Percentiles rank a stretch among this genome's conserved stretches.
Conservation (phyloP, 2,113 vertebrate species). For the Puntigrus tetrazona region DNA sequence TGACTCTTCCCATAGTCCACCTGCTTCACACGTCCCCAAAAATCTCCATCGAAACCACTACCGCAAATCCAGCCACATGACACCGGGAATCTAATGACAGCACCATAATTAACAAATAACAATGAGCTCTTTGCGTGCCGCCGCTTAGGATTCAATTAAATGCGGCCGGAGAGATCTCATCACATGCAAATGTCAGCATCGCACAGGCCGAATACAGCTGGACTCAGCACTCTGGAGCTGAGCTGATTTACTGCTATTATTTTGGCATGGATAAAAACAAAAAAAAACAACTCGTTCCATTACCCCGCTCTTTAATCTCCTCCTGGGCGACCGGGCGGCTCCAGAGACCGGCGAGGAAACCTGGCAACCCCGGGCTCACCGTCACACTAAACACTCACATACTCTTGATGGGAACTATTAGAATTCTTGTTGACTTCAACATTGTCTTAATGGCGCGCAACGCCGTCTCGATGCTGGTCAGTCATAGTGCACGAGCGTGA, state of each 20-base stretch:
- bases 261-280: not conserved
- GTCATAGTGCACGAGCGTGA: too few species aligned
- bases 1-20: conserved; percentile 65
- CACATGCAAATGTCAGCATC: not conserved
- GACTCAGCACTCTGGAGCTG: conserved; percentile 7
- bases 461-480: not conserved
- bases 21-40: conserved; percentile 60
- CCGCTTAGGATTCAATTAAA: conserved; percentile 1
- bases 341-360: conserved; percentile 38
- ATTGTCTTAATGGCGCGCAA: not conserved
- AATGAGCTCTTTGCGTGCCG: not conserved
- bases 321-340: conserved; percentile 24
- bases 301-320: conserved; percentile 22
- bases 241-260: conserved; percentile 39
- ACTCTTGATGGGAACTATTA: conserved; percentile 1
- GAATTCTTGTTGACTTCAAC: not conserved
- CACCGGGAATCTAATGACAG: not conserved
- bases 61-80: conserved; percentile 3
- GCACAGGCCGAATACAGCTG: not conserved
- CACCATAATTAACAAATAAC: not conserved
- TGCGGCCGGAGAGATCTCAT: not conserved
- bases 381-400: not conserved
- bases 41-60: not conserved
- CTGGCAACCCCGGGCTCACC: conserved; percentile 30
- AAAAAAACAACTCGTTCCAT: not conserved